Percentiles rank a stretch among this genome's conserved stretches.
Conservation (phyloP, 2,113 vertebrate species). For the rat (Rattus norvegicus) region GRCr8 NC_086021.1:149935501-149936000, state of each 20-base stretch:
- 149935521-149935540: neutral
- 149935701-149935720: neutral
- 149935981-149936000: neutral
- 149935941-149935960: neutral
- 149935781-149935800: neutral
- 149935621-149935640: neutral
- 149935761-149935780: neutral
- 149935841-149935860: neutral
- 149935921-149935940: neutral
- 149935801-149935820: neutral
- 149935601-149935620: neutral
- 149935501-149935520: neutral
- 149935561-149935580: slow-evolving; percentile 31
- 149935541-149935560: neutral
- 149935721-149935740: neutral
- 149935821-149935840: neutral
- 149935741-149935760: neutral
- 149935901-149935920: neutral
- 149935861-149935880: neutral
- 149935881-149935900: neutral
- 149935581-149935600: neutral
- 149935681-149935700: neutral
- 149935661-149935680: neutral
- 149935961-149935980: neutral
- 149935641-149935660: neutral